Evolutionary conservation across 2,888 invertebrate species (phyloP).

Genomic region (Geophilus truncorum): DNA sequence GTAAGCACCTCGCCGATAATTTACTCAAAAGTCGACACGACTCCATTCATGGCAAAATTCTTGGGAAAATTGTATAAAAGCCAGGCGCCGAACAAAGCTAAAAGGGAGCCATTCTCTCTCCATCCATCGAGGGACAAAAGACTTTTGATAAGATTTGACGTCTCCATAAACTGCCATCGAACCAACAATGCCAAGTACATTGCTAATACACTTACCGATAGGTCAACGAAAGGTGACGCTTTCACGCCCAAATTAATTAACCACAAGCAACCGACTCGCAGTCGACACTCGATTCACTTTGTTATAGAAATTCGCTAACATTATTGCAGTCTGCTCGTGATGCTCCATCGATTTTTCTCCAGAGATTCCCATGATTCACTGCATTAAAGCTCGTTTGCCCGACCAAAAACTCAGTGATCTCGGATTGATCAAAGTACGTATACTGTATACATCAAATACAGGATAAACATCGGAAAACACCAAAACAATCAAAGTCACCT

Average conservation of each 20-base stretch:
- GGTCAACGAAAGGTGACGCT: background rate
- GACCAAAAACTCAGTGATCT: no score
- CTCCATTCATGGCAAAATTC: background rate
- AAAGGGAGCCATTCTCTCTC: background rate
- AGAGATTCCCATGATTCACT: no score
- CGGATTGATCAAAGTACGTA: no score
- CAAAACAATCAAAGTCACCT: no score
- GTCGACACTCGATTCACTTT: no score
- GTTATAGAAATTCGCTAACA: no score
- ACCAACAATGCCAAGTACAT: background rate
- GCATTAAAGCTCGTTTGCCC: no score
- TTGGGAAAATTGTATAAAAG: conserved; percentile 4
- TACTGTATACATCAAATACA: no score
- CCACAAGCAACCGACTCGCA: no score
- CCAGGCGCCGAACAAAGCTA: background rate
- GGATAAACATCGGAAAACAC: no score
- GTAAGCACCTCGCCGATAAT: background rate
- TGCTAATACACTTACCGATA: background rate
- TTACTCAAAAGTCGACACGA: background rate
- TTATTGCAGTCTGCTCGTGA: no score
- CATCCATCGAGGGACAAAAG: background rate
- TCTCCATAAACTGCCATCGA: background rate
- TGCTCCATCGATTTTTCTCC: no score
- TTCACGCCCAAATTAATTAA: background rate
- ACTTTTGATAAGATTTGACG: conserved; percentile 10